Conservation (phyloP, 2,797 vertebrate species). For the Cynopterus sphinx region DNA sequence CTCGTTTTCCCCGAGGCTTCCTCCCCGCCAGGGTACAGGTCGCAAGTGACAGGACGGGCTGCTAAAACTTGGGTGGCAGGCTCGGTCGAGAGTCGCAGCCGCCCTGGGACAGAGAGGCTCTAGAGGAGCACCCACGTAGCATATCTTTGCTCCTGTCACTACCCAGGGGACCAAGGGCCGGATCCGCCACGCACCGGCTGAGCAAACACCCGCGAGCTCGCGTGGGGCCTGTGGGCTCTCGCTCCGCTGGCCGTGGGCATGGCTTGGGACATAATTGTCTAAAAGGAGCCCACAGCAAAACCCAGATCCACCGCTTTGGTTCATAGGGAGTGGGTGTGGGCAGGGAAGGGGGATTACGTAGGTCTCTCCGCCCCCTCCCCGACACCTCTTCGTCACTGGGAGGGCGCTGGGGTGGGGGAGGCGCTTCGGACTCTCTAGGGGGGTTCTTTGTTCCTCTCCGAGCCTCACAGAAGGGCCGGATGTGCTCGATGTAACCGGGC, state of each 20-base stretch:
- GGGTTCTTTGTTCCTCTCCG: slow-evolving; percentile 75
- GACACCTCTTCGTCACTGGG: slow-evolving; percentile 53
- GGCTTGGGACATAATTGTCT: not conserved
- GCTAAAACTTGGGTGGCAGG: slow-evolving; percentile 62
- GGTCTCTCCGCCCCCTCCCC: slow-evolving; percentile 71
- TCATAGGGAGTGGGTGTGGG: slow-evolving; percentile 60
- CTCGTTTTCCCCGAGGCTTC: not conserved
- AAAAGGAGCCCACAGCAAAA: not conserved
- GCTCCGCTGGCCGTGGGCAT: not conserved
- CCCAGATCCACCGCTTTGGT: not conserved
- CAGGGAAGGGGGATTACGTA: slow-evolving; percentile 71
- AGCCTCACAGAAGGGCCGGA: slow-evolving; percentile 33
- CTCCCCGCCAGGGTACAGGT: not conserved
- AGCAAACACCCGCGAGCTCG: not conserved
- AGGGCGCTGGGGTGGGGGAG: slow-evolving; percentile 46
- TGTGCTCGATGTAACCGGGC: not conserved
- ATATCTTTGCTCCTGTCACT: not conserved
- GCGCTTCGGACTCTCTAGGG: slow-evolving; percentile 41
- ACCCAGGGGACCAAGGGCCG: not conserved
- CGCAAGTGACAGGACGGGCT: not conserved
- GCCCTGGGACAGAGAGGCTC: not conserved
- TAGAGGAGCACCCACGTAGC: not conserved
- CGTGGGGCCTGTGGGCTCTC: not conserved
- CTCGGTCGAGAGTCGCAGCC: not conserved
- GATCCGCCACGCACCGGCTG: not conserved